phyloP scores from a whole-genome alignment of 2,888 invertebrate species.

The Agrochola macilenta region DNA sequence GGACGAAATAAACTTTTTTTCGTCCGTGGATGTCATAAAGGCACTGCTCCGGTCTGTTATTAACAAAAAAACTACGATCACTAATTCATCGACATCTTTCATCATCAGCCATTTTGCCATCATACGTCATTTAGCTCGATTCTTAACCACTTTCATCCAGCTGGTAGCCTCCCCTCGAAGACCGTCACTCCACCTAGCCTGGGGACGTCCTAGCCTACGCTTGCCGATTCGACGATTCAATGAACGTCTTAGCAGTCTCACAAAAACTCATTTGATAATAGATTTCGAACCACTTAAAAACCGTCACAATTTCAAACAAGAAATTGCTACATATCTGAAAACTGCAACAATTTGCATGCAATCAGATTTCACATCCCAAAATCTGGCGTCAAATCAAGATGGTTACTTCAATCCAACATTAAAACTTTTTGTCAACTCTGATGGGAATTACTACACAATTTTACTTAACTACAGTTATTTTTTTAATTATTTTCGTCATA shows the following conservation, averaged over 20 bases:
- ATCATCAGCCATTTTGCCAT: not conserved
- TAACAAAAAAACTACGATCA: too few species aligned
- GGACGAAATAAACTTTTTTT: not conserved
- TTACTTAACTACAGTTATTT: constrained; percentile 53
- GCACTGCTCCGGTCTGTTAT: rapidly evolving
- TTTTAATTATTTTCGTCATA: constrained; percentile 65
- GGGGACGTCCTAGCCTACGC: too few species aligned
- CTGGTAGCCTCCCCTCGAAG: not conserved
- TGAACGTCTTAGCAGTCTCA: not conserved
- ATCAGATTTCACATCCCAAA: constrained; percentile 54
- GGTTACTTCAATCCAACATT: constrained; percentile 31
- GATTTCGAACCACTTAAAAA: constrained; percentile 15
- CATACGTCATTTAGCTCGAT: too few species aligned
- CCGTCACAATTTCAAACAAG: not conserved
- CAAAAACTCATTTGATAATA: constrained; percentile 3
- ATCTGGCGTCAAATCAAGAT: constrained; percentile 50
- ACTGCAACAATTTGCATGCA: constrained; percentile 28
- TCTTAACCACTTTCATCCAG: not conserved
- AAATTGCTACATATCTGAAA: constrained; percentile 41
- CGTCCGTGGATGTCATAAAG: not conserved
- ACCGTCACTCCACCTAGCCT: too few species aligned
- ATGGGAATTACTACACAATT: constrained; percentile 33
- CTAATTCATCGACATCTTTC: not conserved
- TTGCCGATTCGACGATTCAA: not conserved
- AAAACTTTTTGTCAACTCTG: constrained; percentile 54